Percentiles rank a stretch among this genome's conserved stretches.
Evolutionary conservation across 1,140 invertebrate species (phyloP).

Genomic region (Condylostylus longicornis): DNA sequence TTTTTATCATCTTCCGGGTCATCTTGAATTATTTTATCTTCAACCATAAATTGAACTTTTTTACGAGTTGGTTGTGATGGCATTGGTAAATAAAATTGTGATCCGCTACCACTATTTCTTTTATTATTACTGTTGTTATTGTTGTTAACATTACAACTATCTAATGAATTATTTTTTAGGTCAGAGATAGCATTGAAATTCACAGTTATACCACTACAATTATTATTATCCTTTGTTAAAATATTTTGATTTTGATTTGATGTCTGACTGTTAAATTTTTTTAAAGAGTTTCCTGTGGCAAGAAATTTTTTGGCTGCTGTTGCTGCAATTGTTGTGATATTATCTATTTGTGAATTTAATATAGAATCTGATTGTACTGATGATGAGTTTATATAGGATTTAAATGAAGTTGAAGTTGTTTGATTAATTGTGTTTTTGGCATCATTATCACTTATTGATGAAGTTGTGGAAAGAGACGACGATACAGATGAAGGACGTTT

Average conservation of each 20-base stretch:
- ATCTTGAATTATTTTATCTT: constrained; percentile 34
- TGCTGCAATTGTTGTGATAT: no score
- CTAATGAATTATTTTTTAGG: no score
- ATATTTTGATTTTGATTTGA: no score
- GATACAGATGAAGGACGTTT: constrained; percentile 39
- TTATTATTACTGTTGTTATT: constrained; percentile 26
- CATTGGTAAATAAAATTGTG: constrained; percentile 49
- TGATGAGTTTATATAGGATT: neutral
- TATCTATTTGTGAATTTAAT: no score
- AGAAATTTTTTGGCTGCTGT: no score
- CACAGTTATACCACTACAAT: no score
- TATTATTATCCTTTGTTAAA: no score
- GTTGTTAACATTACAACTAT: neutral
- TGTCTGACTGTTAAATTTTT: no score
- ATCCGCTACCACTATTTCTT: constrained; percentile 22
- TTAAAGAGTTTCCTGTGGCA: no score
- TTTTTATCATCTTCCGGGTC: neutral
- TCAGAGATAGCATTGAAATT: no score
- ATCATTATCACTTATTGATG: constrained; percentile 25
- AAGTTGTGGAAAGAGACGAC: constrained; percentile 4
- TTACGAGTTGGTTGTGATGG: constrained; percentile 35
- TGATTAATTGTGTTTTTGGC: constrained; percentile 1
- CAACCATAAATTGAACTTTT: constrained; percentile 44
- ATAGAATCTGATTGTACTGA: no score
- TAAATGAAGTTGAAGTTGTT: neutral